Evolutionary conservation across 2,797 vertebrate species (phyloP).

Genomic region (Sebastes hubbsi): DNA sequence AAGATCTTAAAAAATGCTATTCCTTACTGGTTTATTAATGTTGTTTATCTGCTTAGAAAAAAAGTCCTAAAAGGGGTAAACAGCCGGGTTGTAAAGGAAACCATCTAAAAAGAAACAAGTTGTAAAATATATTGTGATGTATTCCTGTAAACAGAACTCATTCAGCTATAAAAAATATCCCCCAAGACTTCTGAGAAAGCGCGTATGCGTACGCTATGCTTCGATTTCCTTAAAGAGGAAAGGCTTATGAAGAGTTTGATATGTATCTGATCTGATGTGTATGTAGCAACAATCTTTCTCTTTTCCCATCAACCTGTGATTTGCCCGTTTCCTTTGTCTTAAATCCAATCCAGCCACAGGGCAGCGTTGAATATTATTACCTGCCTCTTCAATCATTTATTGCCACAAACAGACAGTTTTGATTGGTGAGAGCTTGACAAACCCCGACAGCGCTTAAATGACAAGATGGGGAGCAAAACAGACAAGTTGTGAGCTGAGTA

Average conservation of each 20-base stretch:
- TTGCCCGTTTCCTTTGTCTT: conserved; percentile 6
- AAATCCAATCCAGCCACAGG: conserved; percentile 19
- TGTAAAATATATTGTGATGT: conserved; percentile 11
- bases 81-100: conserved; percentile 5
- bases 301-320: conserved; percentile 7
- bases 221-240: neutral
- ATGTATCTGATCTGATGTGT: neutral
- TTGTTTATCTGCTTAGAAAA: conserved; percentile 59
- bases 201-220: neutral
- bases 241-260: neutral
- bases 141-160: conserved; percentile 27
- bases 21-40: conserved; percentile 66
- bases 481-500: conserved; percentile 2
- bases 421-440: conserved; percentile 3
- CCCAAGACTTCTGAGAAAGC: neutral
- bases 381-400: conserved; percentile 15
- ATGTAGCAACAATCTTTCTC: neutral
- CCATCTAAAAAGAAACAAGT: conserved; percentile 13
- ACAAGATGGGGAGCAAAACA: conserved; percentile 2
- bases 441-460: neutral
- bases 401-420: neutral
- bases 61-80: conserved; percentile 36
- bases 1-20: conserved; percentile 31
- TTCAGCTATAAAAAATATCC: conserved; percentile 3
- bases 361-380: conserved; percentile 12